These are phyloP conservation scores for Rhopalosiphum padi DNA, from an alignment of 1,140 invertebrate genomes.

Conservation along the genomic window DNA sequence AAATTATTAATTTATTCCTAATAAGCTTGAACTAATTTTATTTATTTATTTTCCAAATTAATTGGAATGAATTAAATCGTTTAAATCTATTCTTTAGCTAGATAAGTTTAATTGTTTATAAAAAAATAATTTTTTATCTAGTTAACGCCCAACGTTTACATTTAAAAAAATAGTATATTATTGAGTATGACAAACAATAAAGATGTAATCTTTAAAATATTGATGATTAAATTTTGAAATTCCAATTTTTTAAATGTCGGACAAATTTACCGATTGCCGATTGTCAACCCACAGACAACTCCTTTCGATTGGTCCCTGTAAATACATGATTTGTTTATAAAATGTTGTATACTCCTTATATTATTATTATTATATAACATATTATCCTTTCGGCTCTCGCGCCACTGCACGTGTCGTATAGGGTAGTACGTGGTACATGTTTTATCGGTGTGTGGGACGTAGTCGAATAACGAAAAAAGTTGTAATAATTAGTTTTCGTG, in stretches of 20 bases:
- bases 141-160: too few species aligned
- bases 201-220: too few species aligned
- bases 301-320: neutral
- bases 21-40: too few species aligned
- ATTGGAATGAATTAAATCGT: too few species aligned
- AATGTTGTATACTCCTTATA: neutral
- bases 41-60: too few species aligned
- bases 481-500: neutral
- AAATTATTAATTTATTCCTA: neutral
- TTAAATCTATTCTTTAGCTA: too few species aligned
- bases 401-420: neutral
- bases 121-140: too few species aligned
- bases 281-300: neutral
- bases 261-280: neutral
- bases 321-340: too few species aligned
- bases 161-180: too few species aligned
- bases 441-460: neutral
- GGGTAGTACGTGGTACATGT: neutral
- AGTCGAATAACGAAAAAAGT: neutral
- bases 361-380: neutral
- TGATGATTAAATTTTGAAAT: too few species aligned
- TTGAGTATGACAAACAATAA: too few species aligned
- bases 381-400: neutral
- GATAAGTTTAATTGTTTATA: too few species aligned
- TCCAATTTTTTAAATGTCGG: neutral